Evolutionary conservation across 2,888 invertebrate species (phyloP).

Genomic region (Pachycephus smyrnensis): DNA sequence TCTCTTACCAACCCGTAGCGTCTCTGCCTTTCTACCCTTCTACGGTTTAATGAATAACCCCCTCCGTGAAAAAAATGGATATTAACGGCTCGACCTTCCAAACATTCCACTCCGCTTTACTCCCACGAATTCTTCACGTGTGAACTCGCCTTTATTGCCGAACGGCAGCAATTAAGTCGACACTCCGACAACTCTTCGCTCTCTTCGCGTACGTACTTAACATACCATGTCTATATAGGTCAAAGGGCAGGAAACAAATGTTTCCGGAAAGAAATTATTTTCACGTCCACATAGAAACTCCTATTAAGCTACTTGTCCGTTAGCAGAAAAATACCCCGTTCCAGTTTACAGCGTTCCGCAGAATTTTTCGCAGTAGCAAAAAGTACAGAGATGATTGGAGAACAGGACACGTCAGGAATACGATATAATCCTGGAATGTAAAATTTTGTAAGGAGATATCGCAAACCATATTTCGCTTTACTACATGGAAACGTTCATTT

Average conservation of each 20-base stretch:
- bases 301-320: not conserved
- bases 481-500: not conserved
- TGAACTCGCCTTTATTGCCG: not conserved
- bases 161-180: not conserved
- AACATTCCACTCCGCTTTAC: conserved; percentile 16
- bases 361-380: not conserved
- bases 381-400: not conserved
- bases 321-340: not conserved
- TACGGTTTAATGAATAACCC: conserved; percentile 39
- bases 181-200: not conserved
- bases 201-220: not conserved
- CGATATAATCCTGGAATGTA: not conserved
- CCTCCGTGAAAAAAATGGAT: conserved; percentile 31
- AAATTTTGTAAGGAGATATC: not conserved
- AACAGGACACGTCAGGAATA: not conserved
- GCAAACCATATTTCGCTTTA: not conserved
- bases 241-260: not conserved
- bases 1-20: not conserved
- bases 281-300: not conserved
- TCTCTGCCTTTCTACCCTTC: not conserved
- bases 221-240: not conserved
- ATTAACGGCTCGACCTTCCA: conserved; percentile 31
- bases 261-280: not conserved
- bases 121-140: conserved; percentile 22
- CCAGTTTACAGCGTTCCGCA: not conserved